Conservation (phyloP, 2,888 invertebrate genomes). For the Amphiduros pacificus region DNA sequence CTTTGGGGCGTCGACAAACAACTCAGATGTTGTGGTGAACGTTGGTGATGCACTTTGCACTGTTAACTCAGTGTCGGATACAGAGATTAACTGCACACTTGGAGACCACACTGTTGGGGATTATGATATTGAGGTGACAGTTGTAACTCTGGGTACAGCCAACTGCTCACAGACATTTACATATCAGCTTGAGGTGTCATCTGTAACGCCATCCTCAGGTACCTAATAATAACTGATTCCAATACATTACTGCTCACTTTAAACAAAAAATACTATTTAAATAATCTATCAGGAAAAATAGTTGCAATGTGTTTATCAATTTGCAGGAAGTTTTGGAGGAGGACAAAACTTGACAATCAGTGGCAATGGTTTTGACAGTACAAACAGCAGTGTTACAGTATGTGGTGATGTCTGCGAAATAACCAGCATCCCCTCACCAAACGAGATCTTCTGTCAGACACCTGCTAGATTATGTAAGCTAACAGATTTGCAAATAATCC, state of each 20-base stretch:
- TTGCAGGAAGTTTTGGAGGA: conserved; percentile 31
- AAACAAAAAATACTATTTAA: no score
- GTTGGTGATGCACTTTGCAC: conserved; percentile 3
- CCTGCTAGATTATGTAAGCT: no score
- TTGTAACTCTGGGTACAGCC: conserved; percentile 3
- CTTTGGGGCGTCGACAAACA: conserved; percentile 34
- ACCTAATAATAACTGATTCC: no score
- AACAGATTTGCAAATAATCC: no score
- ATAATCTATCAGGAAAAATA: no score
- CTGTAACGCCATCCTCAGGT: conserved; percentile 14
- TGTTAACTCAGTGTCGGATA: background rate
- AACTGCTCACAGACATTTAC: conserved; percentile 1
- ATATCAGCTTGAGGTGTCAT: conserved; percentile 6
- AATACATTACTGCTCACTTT: no score
- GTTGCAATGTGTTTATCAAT: no score
- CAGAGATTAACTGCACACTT: background rate
- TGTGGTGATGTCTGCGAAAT: conserved; percentile 20
- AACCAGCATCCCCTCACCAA: conserved; percentile 23
- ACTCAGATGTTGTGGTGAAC: conserved; percentile 28
- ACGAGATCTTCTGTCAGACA: conserved; percentile 34
- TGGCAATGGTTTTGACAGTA: conserved; percentile 23
- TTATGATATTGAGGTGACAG: conserved; percentile 3
- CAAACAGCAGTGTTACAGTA: conserved; percentile 17
- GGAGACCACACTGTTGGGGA: conserved; percentile 12
- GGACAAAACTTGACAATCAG: conserved; percentile 23